Evolutionary conservation across 2,113 vertebrate genomes (phyloP).

Genomic region (Ameiurus melas): DNA sequence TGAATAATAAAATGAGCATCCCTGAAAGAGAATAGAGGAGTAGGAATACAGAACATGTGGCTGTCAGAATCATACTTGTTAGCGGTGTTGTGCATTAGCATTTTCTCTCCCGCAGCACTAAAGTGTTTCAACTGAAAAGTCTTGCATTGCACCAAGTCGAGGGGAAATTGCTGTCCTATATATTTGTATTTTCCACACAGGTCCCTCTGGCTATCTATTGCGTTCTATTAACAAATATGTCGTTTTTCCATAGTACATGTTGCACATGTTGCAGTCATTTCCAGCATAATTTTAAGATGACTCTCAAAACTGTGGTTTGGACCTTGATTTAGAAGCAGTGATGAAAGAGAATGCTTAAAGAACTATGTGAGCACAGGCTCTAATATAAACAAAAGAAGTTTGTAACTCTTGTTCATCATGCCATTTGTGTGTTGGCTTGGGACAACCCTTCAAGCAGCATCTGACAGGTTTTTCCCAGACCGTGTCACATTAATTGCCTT

Average conservation of each 20-base stretch:
- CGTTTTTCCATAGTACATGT: background rate
- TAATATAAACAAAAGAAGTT: background rate
- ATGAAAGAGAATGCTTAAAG: background rate
- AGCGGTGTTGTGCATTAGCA: conserved; percentile 8
- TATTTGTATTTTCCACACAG: background rate
- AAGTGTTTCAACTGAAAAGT: conserved; percentile 26
- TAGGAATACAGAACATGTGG: conserved; percentile 33
- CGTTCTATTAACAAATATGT: background rate
- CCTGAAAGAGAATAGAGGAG: conserved; percentile 17
- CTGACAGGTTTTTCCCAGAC: background rate
- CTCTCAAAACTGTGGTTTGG: background rate
- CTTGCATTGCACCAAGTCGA: conserved; percentile 53
- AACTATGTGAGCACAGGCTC: background rate
- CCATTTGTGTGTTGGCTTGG: background rate
- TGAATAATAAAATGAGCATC: conserved; percentile 47
- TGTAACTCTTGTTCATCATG: background rate
- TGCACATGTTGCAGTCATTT: background rate
- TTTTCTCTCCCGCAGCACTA: conserved; percentile 10
- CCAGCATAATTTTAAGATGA: background rate
- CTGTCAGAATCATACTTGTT: conserved; percentile 40
- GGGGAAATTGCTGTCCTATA: background rate
- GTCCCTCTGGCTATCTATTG: background rate
- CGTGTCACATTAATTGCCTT: background rate
- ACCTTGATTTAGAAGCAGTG: background rate
- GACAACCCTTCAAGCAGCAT: background rate